Conservation (phyloP, 1,140 invertebrate species). For the Drosophila lowei region DNA sequence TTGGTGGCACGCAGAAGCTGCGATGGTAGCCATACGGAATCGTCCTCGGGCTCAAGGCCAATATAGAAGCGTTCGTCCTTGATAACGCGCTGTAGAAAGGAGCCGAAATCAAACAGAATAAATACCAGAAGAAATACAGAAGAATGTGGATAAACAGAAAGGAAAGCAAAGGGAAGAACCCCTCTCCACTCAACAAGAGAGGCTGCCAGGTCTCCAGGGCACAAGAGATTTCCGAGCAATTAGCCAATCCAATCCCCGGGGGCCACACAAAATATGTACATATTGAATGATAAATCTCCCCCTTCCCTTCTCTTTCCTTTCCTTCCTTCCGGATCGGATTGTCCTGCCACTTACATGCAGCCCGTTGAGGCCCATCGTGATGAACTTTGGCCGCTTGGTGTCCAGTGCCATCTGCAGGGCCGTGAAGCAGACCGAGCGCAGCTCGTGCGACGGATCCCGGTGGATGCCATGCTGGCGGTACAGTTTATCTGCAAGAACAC, state of each 20-base stretch:
- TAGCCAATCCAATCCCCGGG: background rate
- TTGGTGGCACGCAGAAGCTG: constrained; percentile 93
- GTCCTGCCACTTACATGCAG: constrained; percentile 88
- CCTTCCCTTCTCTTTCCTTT: background rate
- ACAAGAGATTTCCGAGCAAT: background rate
- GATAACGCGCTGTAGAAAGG: constrained; percentile 89
- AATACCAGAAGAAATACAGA: background rate
- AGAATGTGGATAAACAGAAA: no score
- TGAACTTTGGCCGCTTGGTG: constrained; percentile 92
- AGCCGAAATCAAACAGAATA: background rate
- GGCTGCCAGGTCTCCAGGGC: no score
- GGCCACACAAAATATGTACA: constrained; percentile 2
- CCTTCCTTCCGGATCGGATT: constrained; percentile 28
- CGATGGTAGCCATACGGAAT: constrained; percentile 94
- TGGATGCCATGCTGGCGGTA: constrained; percentile 90
- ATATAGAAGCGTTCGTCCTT: constrained; percentile 95
- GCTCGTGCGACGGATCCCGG: constrained; percentile 91
- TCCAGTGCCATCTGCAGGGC: constrained; percentile 94
- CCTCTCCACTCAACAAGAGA: no score
- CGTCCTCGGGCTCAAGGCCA: constrained; percentile 95
- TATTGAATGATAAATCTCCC: constrained; percentile 31
- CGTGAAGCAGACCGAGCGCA: constrained; percentile 91
- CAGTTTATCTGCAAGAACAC: constrained; percentile 88
- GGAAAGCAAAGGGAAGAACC: background rate
- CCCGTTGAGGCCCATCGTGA: constrained; percentile 91